Percentiles rank a stretch among this genome's conserved stretches.
Evolutionary conservation across 2,113 vertebrate genomes (phyloP).

Genomic region (Zosterops pallidus): DNA sequence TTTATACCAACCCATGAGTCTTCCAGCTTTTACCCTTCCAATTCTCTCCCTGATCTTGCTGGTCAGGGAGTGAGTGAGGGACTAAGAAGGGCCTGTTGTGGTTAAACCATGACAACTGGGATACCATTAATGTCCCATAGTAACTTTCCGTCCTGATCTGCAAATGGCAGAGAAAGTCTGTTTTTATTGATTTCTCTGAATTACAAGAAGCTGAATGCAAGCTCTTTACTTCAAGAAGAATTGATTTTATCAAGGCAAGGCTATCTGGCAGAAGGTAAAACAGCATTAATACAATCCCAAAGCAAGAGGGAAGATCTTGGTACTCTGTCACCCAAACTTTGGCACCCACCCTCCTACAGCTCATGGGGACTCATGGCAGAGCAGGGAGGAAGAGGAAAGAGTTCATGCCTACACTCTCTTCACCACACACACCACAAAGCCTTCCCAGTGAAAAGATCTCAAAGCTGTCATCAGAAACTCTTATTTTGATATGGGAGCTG

Average conservation of each 20-base stretch:
- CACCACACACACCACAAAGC: not conserved
- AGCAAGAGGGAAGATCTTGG: not conserved
- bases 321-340: not conserved
- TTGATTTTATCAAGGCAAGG: not conserved
- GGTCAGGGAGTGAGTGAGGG: not conserved
- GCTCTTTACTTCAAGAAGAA: not conserved
- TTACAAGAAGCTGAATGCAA: not conserved
- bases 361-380: not conserved
- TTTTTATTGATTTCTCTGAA: not conserved
- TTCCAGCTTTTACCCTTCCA: not conserved
- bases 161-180: not conserved
- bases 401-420: not conserved
- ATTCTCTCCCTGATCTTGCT: not conserved
- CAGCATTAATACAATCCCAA: not conserved
- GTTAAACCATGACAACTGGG: not conserved
- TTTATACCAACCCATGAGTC: not conserved
- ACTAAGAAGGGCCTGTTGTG: not conserved
- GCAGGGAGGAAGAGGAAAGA: not conserved
- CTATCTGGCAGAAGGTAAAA: not conserved
- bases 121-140: rapidly evolving
- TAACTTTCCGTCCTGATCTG: not conserved
- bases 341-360: not conserved
- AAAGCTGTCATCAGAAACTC: not conserved
- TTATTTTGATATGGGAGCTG: not conserved
- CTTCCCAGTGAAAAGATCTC: not conserved